Evolutionary conservation across 2,888 invertebrate species (phyloP).

Genomic region (Napeogenes inachia): DNA sequence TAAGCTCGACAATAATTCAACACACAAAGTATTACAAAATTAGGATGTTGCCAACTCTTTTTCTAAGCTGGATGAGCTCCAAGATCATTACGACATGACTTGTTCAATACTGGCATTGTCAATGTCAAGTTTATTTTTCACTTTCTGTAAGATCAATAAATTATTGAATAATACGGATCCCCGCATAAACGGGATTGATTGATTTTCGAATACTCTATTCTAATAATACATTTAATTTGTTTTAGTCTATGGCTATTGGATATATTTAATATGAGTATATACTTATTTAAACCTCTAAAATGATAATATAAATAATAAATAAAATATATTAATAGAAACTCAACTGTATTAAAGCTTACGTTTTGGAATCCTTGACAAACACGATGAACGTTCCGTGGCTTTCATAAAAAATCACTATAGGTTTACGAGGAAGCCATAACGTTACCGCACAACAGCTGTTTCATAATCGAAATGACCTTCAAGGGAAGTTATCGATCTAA

Average conservation of each 20-base stretch:
- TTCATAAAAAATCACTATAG: slow-evolving; percentile 19
- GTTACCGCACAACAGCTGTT: slow-evolving; percentile 16
- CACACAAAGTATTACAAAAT: slow-evolving; percentile 38
- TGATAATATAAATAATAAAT: too few relatives aligned
- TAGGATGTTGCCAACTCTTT: slow-evolving; percentile 48
- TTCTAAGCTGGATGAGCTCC: slow-evolving; percentile 56
- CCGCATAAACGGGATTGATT: neutral
- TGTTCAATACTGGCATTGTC: slow-evolving; percentile 41
- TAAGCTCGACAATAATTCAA: slow-evolving; percentile 3
- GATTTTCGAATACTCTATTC: neutral
- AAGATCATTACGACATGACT: slow-evolving; percentile 39
- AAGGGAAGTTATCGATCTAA: slow-evolving; percentile 1
- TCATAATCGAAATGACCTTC: slow-evolving; percentile 11
- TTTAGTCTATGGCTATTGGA: too few relatives aligned
- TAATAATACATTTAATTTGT: too few relatives aligned
- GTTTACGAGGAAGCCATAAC: slow-evolving; percentile 22
- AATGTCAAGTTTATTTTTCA: slow-evolving; percentile 64
- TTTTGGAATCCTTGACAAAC: slow-evolving; percentile 40
- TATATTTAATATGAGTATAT: too few relatives aligned
- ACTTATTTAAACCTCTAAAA: too few relatives aligned
- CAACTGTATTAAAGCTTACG: slow-evolving; percentile 19
- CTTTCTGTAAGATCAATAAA: slow-evolving; percentile 48
- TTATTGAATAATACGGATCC: neutral
- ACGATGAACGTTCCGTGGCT: slow-evolving; percentile 33
- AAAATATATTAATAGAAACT: neutral